Evolutionary conservation across 2,113 vertebrate genomes (phyloP).

Genomic region (Aegithalos caudatus): DNA sequence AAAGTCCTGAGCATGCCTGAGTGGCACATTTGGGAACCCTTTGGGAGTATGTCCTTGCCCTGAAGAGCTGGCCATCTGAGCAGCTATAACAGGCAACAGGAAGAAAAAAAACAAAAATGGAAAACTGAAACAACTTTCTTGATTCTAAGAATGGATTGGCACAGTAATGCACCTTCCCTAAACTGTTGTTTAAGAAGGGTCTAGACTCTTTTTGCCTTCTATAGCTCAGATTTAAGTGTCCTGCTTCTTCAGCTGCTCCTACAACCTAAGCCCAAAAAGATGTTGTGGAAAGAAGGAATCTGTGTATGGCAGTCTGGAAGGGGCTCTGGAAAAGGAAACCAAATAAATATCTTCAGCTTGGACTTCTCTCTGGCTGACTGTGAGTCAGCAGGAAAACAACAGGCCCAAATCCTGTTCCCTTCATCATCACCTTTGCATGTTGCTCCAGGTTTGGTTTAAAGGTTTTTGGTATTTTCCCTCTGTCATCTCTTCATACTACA

Average conservation of each 20-base stretch:
- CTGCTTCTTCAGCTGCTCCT: not conserved
- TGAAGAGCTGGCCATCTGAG: not conserved
- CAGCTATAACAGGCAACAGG: not conserved
- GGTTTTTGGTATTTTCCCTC: not conserved
- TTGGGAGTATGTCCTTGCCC: not conserved
- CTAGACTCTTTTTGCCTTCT: not conserved
- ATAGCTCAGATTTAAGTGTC: not conserved
- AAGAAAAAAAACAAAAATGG: not conserved
- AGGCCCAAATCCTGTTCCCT: not conserved
- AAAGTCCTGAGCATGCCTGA: not conserved
- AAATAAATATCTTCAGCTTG: not conserved
- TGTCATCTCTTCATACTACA: not conserved
- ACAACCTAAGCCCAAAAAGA: not conserved
- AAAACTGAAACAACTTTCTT: not conserved
- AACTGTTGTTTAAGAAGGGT: not conserved
- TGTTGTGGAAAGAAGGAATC: not conserved
- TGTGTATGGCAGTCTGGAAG: not conserved
- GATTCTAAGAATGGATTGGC: not conserved
- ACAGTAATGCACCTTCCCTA: not conserved
- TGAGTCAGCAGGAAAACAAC: not conserved
- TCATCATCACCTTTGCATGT: not conserved
- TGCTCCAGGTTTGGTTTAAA: not conserved
- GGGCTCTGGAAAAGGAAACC: not conserved
- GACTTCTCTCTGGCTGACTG: not conserved
- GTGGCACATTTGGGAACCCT: not conserved